Base-by-base conservation (phyloP, 1,140 invertebrate species). In the Listronotus bonariensis region DNA sequence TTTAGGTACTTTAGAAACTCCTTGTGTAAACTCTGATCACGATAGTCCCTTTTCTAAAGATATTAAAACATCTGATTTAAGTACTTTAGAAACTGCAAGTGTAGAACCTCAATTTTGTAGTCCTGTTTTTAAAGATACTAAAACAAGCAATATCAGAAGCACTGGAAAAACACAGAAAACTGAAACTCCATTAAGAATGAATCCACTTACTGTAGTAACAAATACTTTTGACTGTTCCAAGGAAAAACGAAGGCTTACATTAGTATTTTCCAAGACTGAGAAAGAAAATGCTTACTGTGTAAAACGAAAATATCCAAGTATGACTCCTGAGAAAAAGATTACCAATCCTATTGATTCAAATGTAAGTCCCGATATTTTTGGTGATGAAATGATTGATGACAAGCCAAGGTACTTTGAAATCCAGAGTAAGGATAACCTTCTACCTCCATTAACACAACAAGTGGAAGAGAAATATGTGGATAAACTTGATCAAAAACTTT, bases 331-430 rank as follows among this genome's bases (percentile, higher is more conserved):
- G 18, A 77, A 75, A 57, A 45, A 36, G 26, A 63, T 54, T 62
- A 40, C 65, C 45, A 73, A 69, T 18, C 48, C 51, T 36, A 43
- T 73, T 15, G 61, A 66, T 67, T 15, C 68, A 7, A 59, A 65
- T 26, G 14, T 73, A 6, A 85, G 83, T 66, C 84, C 84, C 11
- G 83, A 85, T 67, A 78, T 85, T 71, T 85, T 85, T 68, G 82
- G 83, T 73, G 79, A 80, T 48, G 82, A 83, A 41, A 17, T 12
- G 11, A 9, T 17, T 5, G 36, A 41, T 11, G 43, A 51, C 20
- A 17, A 38, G 14, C 6, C 17, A 40, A 58, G 17, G 7, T 65
- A 58, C 18, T 58, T 57, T 41, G 49, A 60, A 26, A 18, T 32
- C 6, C 31, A 52, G 49, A 10, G 11, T 1, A 26, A 26, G 20